phyloP scores from a whole-genome alignment of 2,888 invertebrate genomes.

The Eilema griseolum region DNA sequence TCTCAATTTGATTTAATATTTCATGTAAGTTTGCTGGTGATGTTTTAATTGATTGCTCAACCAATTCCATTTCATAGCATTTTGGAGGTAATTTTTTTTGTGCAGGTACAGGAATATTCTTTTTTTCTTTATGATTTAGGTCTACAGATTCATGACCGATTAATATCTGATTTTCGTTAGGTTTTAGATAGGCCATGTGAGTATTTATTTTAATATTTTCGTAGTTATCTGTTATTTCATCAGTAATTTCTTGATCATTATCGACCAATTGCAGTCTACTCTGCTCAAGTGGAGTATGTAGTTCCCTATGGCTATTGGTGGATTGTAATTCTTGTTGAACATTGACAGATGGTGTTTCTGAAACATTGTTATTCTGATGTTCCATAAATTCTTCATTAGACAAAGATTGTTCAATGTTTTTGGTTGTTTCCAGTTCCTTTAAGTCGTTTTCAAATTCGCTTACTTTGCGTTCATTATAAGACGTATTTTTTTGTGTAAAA shows the following conservation, averaged over 20 bases:
- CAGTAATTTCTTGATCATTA: background rate
- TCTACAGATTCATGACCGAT: background rate
- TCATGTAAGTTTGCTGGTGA: constrained; percentile 10
- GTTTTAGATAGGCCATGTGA: background rate
- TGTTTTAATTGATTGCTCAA: background rate
- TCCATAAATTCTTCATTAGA: background rate
- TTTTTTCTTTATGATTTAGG: background rate
- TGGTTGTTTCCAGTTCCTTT: background rate
- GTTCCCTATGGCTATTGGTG: background rate
- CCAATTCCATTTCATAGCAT: constrained; percentile 16
- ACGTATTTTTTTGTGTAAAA: background rate
- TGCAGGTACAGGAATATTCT: background rate
- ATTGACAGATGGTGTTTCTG: background rate
- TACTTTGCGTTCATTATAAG: background rate
- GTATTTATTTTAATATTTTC: background rate
- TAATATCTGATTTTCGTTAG: background rate
- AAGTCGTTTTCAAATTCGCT: background rate
- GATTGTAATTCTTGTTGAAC: background rate
- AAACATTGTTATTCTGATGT: background rate
- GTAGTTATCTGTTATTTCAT: background rate
- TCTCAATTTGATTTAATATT: background rate
- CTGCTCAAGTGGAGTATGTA: background rate
- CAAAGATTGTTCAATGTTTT: background rate
- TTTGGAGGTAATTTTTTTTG: background rate
- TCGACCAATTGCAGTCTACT: background rate